Percentiles rank a stretch among this genome's conserved stretches.
These are phyloP conservation scores for Volucella inanis DNA, from an alignment of 2,888 invertebrate species.

Conservation along the genomic window DNA sequence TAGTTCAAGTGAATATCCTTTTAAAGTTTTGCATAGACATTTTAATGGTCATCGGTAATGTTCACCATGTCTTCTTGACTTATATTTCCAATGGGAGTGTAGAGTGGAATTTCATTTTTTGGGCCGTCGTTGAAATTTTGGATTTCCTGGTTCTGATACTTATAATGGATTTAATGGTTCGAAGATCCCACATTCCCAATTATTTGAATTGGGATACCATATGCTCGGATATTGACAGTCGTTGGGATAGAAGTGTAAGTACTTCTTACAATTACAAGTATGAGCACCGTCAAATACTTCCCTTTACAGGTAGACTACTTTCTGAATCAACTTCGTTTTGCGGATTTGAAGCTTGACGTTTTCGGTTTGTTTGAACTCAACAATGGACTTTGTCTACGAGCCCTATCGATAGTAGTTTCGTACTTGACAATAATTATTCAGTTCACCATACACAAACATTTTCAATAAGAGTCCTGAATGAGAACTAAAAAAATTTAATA, in stretches of 20 bases:
- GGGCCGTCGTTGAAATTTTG: conserved; percentile 76
- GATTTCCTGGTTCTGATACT: conserved; percentile 77
- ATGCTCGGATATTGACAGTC: conserved; percentile 78
- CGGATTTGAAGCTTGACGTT: conserved; percentile 25
- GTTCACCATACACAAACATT: conserved; percentile 34
- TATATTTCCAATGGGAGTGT: conserved; percentile 71
- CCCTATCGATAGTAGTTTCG: conserved; percentile 8
- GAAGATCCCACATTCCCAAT: conserved; percentile 76
- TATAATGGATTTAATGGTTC: conserved; percentile 77
- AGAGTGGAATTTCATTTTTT: conserved; percentile 69
- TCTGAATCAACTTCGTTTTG: conserved; percentile 16
- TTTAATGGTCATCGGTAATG: conserved; percentile 77
- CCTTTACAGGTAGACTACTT: conserved; percentile 39
- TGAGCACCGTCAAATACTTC: background rate
- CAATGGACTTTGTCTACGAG: conserved; percentile 27
- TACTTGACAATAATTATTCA: conserved; percentile 54
- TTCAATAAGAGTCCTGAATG: background rate
- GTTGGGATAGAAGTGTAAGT: conserved; percentile 79
- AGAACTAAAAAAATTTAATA: too few species aligned
- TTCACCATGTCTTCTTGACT: conserved; percentile 77
- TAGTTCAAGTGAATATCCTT: conserved; percentile 78
- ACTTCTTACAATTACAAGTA: background rate
- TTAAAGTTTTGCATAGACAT: conserved; percentile 79
- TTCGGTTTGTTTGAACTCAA: conserved; percentile 46
- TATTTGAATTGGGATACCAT: conserved; percentile 77